Percentiles rank a stretch among this genome's conserved stretches.
Evolutionary conservation across 2,888 invertebrate species (phyloP).

Genomic region (Spodoptera picta): DNA sequence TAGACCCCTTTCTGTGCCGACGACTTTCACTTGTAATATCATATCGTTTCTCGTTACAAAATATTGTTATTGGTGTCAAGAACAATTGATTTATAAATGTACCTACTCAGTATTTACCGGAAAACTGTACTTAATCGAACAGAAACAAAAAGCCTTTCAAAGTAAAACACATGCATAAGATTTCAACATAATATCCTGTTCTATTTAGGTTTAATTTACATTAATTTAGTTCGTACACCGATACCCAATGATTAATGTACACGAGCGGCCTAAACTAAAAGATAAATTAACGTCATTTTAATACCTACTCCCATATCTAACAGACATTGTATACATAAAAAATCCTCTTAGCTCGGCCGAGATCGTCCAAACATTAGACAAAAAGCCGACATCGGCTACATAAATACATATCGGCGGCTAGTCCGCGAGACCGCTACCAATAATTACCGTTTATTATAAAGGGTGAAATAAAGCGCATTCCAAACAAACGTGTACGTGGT

Average conservation of each 20-base stretch:
- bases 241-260: slow-evolving; percentile 71
- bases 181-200: slow-evolving; percentile 16
- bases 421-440: slow-evolving; percentile 67
- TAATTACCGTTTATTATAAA: slow-evolving; percentile 83
- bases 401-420: slow-evolving; percentile 64
- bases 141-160: background rate
- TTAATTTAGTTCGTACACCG: slow-evolving; percentile 66
- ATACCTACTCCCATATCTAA: slow-evolving; percentile 71
- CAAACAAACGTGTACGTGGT: slow-evolving; percentile 71
- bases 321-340: slow-evolving; percentile 69
- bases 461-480: slow-evolving; percentile 83
- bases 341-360: slow-evolving; percentile 81
- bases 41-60: slow-evolving; percentile 31
- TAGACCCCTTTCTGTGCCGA: slow-evolving; percentile 39
- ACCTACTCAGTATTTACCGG: background rate
- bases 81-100: slow-evolving; percentile 14
- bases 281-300: slow-evolving; percentile 80
- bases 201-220: slow-evolving; percentile 52
- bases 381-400: slow-evolving; percentile 74
- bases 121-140: background rate
- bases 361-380: slow-evolving; percentile 77
- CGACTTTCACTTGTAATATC: slow-evolving; percentile 51
- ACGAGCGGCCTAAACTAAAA: slow-evolving; percentile 67
- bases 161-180: background rate
- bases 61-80: slow-evolving; percentile 30